Evolutionary conservation across 2,888 invertebrate genomes (phyloP), one percentile per base, ranked within the genome.

Genomic region (Ornithoptera alexandrae): DNA sequence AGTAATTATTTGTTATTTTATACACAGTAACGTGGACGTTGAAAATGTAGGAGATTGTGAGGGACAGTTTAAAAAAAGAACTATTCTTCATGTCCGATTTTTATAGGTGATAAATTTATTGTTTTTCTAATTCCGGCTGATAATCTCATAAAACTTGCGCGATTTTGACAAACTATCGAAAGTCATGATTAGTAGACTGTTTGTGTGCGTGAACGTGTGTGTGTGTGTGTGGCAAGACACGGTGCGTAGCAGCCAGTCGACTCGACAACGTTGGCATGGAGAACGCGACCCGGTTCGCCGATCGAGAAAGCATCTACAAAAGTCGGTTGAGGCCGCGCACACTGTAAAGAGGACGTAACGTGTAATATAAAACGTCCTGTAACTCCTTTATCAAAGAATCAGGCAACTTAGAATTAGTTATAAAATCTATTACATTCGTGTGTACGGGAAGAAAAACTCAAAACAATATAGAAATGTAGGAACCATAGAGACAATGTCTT

Each of bases 221-320:
- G 81, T 81, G 83, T 79, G 73, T 72, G 71, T 74, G 74, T 72
- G 74, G 74, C 73, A 74, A 74, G 74, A 74, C 73, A 71, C 74
- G 72, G 74, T 73, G 74, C 68, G 74, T 73, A 74, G 72, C 73
- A 74, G 73, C 57, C 59, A 72, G 73, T 72, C 73, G 72, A 71
- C 74, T 73, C 73, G 62, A 66, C 86, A 83, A 83, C 84, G 81
- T 79, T 81, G 83, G 83, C 90, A 91, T 89, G 89, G 91, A 90
- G 92, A 88, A 85, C 92, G 88, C 92, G 92, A 92, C 92, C 92
- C 86, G 92, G 88, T 92, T 92, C 86, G 86, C 83, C 88, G 87
- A 87, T 83, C 90, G 92, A 92, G 92, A 92, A 92, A 92, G 92
- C 92, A 92, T 89, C 91, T 89, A 87, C 89, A 88, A 90, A 92